Conservation (phyloP, 2,888 invertebrate species). For the Harpagoxenus sublaevis region DNA sequence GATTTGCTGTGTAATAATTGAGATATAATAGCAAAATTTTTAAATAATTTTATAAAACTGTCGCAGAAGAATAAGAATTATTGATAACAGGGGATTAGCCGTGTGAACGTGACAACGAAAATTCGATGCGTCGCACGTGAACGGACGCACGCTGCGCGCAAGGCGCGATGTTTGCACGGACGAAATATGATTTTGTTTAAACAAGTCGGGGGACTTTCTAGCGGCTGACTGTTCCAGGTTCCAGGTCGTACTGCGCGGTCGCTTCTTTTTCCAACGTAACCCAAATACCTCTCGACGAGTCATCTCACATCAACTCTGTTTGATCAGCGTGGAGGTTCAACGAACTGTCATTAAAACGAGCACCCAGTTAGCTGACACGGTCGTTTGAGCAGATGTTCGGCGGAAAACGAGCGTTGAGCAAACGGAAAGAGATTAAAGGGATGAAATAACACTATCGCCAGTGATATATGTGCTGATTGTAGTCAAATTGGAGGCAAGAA, state of each 20-base stretch:
- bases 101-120: slow-evolving; percentile 31
- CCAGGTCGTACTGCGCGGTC: not conserved
- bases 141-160: slow-evolving; percentile 2
- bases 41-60: not conserved
- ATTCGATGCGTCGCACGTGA: slow-evolving; percentile 27
- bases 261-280: slow-evolving; percentile 34
- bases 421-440: slow-evolving; percentile 47
- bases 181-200: slow-evolving; percentile 51
- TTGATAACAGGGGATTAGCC: not conserved
- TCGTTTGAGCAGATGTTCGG: slow-evolving; percentile 52
- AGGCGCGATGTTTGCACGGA: slow-evolving; percentile 34
- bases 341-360: slow-evolving; percentile 53
- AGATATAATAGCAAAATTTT: not conserved
- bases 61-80: not conserved
- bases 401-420: slow-evolving; percentile 38
- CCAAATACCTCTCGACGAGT: slow-evolving; percentile 44
- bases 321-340: slow-evolving; percentile 38
- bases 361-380: slow-evolving; percentile 31
- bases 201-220: slow-evolving; percentile 33
- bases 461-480: slow-evolving; percentile 30
- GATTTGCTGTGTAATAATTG: not conserved
- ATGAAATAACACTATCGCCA: not conserved
- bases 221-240: slow-evolving; percentile 12
- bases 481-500: slow-evolving; percentile 26
- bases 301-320: slow-evolving; percentile 51